Evolutionary conservation across 2,888 invertebrate genomes (phyloP).

Genomic region (Entomobrya multifasciata): DNA sequence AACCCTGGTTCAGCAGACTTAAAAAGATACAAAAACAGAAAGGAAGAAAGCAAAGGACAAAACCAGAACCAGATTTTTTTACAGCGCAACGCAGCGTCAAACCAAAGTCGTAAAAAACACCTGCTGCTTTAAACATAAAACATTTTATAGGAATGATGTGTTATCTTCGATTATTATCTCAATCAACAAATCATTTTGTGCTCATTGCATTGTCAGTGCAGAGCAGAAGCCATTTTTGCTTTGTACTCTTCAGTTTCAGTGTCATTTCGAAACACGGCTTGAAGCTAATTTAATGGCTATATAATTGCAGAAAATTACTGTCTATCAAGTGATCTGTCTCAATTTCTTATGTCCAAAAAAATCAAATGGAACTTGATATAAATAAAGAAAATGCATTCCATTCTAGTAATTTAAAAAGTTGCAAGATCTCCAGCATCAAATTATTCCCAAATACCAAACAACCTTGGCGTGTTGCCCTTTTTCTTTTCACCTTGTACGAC

Average conservation of each 20-base stretch:
- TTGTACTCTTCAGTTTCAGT: too few relatives aligned
- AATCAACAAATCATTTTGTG: not conserved
- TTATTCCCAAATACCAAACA: conserved; percentile 1
- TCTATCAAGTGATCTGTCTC: not conserved
- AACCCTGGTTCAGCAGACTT: too few relatives aligned
- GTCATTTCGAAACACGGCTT: too few relatives aligned
- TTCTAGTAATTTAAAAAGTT: not conserved
- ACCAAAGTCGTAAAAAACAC: not conserved
- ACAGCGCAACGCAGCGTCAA: too few relatives aligned
- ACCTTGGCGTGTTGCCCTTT: conserved; percentile 47
- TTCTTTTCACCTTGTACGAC: too few relatives aligned
- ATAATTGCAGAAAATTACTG: not conserved
- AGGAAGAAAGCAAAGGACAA: not conserved
- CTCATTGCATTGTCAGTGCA: not conserved
- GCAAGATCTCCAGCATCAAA: not conserved
- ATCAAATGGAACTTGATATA: not conserved
- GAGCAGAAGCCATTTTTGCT: too few relatives aligned
- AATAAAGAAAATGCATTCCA: not conserved
- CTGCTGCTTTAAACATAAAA: not conserved
- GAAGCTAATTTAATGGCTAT: not conserved
- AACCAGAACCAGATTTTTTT: too few relatives aligned
- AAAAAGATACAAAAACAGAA: too few relatives aligned
- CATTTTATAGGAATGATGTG: not conserved
- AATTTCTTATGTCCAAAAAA: not conserved
- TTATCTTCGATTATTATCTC: conserved; percentile 3